Evolutionary conservation across 1,140 invertebrate genomes (phyloP).

Genomic region (Brachionus paranguensis): DNA sequence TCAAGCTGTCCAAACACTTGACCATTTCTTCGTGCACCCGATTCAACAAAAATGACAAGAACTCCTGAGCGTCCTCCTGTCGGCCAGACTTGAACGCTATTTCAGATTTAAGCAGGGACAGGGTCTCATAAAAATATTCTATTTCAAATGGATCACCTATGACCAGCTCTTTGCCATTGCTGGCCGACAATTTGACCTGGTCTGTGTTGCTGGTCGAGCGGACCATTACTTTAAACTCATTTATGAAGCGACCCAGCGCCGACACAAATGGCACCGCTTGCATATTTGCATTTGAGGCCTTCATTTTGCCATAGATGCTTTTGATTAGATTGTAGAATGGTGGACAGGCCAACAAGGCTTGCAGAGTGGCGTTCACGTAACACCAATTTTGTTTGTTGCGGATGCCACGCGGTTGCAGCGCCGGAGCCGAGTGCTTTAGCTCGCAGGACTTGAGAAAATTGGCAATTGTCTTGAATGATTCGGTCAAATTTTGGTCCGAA

Average conservation of each 20-base stretch:
- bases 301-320: conserved; percentile 51
- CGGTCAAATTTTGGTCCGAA: not conserved
- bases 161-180: conserved; percentile 39
- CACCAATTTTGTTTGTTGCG: conserved; percentile 33
- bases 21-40: conserved; percentile 92
- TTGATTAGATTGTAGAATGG: conserved; percentile 84
- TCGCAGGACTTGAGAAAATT: conserved; percentile 10
- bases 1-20: conserved; percentile 55
- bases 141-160: conserved; percentile 69
- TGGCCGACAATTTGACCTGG: not conserved
- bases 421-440: conserved; percentile 16
- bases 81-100: conserved; percentile 45
- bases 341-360: conserved; percentile 78
- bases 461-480: not conserved
- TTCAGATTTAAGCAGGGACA: not conserved
- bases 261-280: not conserved
- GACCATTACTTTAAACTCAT: conserved; percentile 23
- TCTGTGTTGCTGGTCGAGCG: not conserved
- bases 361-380: conserved; percentile 45
- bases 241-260: conserved; percentile 8
- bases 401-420: conserved; percentile 27
- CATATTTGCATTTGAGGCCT: not conserved
- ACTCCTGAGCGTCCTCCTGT: conserved; percentile 89
- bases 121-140: conserved; percentile 60
- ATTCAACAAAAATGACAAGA: conserved; percentile 81